Percentiles rank a stretch among this genome's conserved stretches.
Evolutionary conservation across 2,113 vertebrate genomes (phyloP).

Genomic region (Planiliza haematocheilus): DNA sequence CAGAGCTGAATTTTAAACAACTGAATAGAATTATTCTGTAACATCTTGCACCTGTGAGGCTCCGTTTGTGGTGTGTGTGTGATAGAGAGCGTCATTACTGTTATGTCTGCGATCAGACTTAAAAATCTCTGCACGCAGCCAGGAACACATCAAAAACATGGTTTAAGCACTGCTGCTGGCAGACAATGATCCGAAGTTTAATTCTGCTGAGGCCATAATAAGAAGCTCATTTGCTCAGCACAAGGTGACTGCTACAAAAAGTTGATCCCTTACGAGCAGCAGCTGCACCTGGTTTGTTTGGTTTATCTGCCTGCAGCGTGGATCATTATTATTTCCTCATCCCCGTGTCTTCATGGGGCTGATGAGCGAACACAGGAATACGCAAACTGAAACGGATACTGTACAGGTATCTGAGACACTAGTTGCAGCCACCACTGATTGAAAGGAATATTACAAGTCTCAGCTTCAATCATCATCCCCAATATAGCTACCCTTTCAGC

Average conservation of each 20-base stretch:
- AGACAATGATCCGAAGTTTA: conserved; percentile 22
- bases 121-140: neutral
- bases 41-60: neutral
- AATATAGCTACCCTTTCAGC: conserved; percentile 38
- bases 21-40: too few relatives aligned
- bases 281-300: conserved; percentile 29
- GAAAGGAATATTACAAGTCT: conserved; percentile 54
- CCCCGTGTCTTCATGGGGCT: conserved; percentile 6
- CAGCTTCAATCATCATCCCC: conserved; percentile 24
- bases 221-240: conserved; percentile 17
- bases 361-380: conserved; percentile 5
- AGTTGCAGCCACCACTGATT: conserved; percentile 26
- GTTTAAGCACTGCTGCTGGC: conserved; percentile 24
- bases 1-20: too few relatives aligned
- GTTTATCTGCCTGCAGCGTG: conserved; percentile 27
- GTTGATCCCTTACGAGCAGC: conserved; percentile 32
- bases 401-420: neutral
- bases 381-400: conserved; percentile 26
- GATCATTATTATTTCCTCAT: conserved; percentile 48
- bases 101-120: neutral
- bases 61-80: too few relatives aligned
- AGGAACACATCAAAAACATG: conserved; percentile 10
- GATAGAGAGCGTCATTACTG: neutral
- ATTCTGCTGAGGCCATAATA: conserved; percentile 28
- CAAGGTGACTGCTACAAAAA: conserved; percentile 14